phyloP scores from a whole-genome alignment of 2,888 invertebrate species.

The Gerris lacustris region DNA sequence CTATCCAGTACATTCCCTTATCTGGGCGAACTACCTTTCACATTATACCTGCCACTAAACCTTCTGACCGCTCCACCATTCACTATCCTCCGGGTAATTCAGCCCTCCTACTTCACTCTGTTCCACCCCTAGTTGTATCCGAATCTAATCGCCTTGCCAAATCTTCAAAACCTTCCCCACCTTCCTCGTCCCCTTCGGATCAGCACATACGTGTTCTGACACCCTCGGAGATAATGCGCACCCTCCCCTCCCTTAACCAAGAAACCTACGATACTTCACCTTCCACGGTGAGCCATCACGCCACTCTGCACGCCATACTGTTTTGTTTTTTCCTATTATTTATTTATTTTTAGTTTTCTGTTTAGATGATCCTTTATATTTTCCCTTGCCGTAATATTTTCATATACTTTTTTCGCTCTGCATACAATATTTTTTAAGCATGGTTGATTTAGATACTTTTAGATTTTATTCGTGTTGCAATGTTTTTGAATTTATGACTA shows the following conservation, averaged over 20 bases:
- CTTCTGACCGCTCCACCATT: constrained; percentile 30
- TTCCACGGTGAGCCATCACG: constrained; percentile 33
- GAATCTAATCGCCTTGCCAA: neutral
- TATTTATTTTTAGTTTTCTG: constrained; percentile 26
- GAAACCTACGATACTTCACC: constrained; percentile 50
- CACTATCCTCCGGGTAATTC: constrained; percentile 31
- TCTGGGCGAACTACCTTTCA: constrained; percentile 4
- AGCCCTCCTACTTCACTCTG: constrained; percentile 30
- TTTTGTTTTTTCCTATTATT: constrained; percentile 24
- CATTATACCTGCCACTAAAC: constrained; percentile 21
- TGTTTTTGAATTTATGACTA: constrained; percentile 2
- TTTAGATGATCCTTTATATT: constrained; percentile 18
- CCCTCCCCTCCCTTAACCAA: constrained; percentile 67
- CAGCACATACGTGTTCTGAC: constrained; percentile 80
- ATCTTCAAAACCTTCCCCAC: neutral
- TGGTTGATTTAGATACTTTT: constrained; percentile 17
- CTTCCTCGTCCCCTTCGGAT: constrained; percentile 43
- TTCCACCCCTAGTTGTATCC: constrained; percentile 31
- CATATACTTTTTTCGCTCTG: constrained; percentile 14
- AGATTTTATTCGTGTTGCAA: constrained; percentile 9
- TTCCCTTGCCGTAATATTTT: constrained; percentile 14
- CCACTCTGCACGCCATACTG: constrained; percentile 28
- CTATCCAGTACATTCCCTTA: neutral
- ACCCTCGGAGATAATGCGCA: constrained; percentile 82
- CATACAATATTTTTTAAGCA: constrained; percentile 17